Evolutionary conservation across 2,888 invertebrate genomes (phyloP), one percentile per base, ranked within the genome.

Genomic region (Mesorhabditis spiculigera): DNA sequence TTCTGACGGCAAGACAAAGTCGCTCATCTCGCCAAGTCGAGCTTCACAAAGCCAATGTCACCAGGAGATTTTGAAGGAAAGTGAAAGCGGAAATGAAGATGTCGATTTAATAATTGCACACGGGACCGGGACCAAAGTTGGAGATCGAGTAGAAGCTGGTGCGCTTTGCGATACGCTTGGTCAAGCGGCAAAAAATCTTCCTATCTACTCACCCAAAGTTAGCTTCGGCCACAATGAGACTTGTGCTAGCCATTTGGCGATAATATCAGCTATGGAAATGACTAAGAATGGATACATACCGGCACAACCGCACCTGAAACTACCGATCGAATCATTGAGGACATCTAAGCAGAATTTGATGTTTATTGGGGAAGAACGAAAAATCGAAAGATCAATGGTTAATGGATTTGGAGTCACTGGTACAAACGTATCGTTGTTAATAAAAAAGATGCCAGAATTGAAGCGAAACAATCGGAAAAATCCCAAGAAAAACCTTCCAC

Each of bases 61-160:
- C 16, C 73, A 76, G 62, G 78, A 78, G 13, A 71, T 73, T 6
- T 13, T 4, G 44, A 4, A 16, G 28, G 63, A 68, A 45, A 43
- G 10, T 10, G 68, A 67, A 4, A 28, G 28, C 28, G 71, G 67
- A 41, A 41, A 43, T 5, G 4, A 45, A 16, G 43, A 66, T 4
- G 71, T 82, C 8, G 80, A 82, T 64, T 68, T 80, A 5, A 75
- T 86, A 1, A 83, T 86, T 43, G 81, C 82, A 61, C 86, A 86
- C 65, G 86, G 85, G 45, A 81, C 82, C 6, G 83, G 81, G 10
- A 83, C 83, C 4, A 71, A 72, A 65, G 74, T 83, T 4, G 83
- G 83, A 8, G 83, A 83, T 67, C 75, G 78, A 62, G 75, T 81
- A 6, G 83, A 83, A 65, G 50, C 80, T 28, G 68, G 72, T 1